Evolutionary conservation across 2,113 vertebrate genomes (phyloP), one percentile per base, ranked within the genome.

Genomic region (Apaloderma vittatum): DNA sequence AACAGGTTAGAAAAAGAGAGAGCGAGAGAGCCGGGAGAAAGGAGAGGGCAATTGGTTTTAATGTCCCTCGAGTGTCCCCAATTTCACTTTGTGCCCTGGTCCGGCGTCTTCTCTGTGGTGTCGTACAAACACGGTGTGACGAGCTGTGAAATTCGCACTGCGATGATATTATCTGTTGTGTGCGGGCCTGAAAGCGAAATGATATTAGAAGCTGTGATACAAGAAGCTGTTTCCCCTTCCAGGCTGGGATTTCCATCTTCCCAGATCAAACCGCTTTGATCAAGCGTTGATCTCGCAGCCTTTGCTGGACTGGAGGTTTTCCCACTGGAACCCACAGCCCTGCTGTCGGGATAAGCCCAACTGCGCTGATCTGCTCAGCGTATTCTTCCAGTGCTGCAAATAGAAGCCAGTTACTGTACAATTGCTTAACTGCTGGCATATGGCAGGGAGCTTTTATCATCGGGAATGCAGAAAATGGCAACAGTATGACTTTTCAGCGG

Each of bases 1-100:
- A 89, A 92, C 97, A 96, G 97, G 98, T 98, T 81, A 97, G 97
- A 40, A 70, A 82, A 79, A 58, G 71, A 63, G 90, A 85, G 52
- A 66, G 79, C 27, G 34, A 67, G 51, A 74, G 62, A 70, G 34
- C 18, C 0, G 3, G 54, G 67, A 72, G 77, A 61, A 45, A 88
- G 78, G 20, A 61, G 58, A 71, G n/a, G 34, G 27, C 8, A 29
- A 19, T 2, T 37, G 48, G 17, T 61, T 88, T 55, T 70, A 2
- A 68, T 51, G 54, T 82, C 63, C 51, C 62, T 67, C 40, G 24
- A 54, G 45, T 72, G 45, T 55, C 45, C 63, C 79, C 43, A 17
- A 1, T 67, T 61, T 90, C 81, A 72, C 78, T 95, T 87, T 21
- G 12, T 84, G 59, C 75, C 63, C 4, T 40, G 67, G 63, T 37